A percentile compares a stretch with the other conserved stretches of the same genome.
phyloP scores from a whole-genome alignment of 1,140 invertebrate genomes.

The Lepidurus packardi region DNA sequence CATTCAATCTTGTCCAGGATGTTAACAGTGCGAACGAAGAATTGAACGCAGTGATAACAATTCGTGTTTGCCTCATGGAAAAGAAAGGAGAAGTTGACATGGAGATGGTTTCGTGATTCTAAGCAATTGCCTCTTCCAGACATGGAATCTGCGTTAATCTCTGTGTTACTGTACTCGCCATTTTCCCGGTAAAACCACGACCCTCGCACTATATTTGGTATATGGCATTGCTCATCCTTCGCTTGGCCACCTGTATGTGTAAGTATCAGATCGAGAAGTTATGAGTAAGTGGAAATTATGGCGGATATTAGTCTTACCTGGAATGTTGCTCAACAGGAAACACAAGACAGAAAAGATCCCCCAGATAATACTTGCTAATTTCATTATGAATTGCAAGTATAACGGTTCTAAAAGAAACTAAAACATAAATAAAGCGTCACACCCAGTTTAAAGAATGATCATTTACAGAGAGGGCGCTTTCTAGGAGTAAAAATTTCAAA shows the following conservation, averaged over 20 bases:
- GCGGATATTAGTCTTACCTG: not conserved
- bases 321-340: not conserved
- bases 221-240: slow-evolving; percentile 45
- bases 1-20: slow-evolving; percentile 83
- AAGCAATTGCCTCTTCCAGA: slow-evolving; percentile 64
- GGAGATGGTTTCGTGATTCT: slow-evolving; percentile 54
- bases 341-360: not conserved
- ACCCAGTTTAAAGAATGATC: not conserved
- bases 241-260: slow-evolving; percentile 24
- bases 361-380: not conserved
- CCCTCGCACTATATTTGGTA: slow-evolving; percentile 70
- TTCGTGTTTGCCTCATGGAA: slow-evolving; percentile 52
- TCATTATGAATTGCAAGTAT: not conserved
- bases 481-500: not conserved
- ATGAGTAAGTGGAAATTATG: not conserved
- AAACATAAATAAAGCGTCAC: not conserved
- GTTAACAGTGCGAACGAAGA: slow-evolving; percentile 80
- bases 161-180: slow-evolving; percentile 71
- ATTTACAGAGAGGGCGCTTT: not conserved
- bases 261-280: not conserved
- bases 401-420: not conserved
- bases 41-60: slow-evolving; percentile 79
- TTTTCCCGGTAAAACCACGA: slow-evolving; percentile 89
- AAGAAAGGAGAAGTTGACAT: slow-evolving; percentile 80
- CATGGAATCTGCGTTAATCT: slow-evolving; percentile 72